Percentiles rank a stretch among this genome's conserved stretches.
These are phyloP conservation scores for Nestor notabilis DNA, from an alignment of 2,113 vertebrate genomes.

Conservation along the genomic window DNA sequence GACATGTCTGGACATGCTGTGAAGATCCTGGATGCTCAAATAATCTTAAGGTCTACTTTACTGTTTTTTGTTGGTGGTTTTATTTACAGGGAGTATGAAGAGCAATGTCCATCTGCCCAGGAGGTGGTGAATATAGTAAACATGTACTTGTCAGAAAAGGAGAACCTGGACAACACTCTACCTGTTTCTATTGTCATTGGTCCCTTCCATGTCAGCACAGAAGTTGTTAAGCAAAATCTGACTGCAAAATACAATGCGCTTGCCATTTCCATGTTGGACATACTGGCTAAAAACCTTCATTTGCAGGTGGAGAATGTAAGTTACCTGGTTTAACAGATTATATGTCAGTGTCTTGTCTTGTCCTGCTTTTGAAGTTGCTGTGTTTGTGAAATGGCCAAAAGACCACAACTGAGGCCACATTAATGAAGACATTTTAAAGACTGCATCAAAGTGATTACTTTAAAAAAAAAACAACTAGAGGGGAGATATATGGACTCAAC, in stretches of 20 bases:
- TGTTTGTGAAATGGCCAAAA: not conserved
- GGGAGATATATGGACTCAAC: not conserved
- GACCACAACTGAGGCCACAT: not conserved
- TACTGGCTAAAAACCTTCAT: slow-evolving; percentile 80
- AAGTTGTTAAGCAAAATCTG: slow-evolving; percentile 80
- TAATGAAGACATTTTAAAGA: not conserved
- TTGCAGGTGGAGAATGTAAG: slow-evolving; percentile 81
- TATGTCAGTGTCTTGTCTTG: not conserved
- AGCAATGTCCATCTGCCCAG: slow-evolving; percentile 67
- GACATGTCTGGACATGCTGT: not conserved
- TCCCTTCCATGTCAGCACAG: slow-evolving; percentile 83
- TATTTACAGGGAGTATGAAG: slow-evolving; percentile 67
- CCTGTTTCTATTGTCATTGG: slow-evolving; percentile 86
- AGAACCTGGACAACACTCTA: slow-evolving; percentile 75
- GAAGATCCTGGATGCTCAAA: not conserved
- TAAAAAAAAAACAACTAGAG: not conserved
- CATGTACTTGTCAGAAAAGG: slow-evolving; percentile 79
- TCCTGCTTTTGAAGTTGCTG: not conserved
- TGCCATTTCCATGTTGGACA: slow-evolving; percentile 78
- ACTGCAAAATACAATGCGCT: slow-evolving; percentile 79
- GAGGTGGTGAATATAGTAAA: slow-evolving; percentile 80
- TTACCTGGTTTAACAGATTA: not conserved
- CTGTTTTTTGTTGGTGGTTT: not conserved
- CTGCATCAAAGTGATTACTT: not conserved
- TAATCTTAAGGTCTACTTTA: not conserved